phyloP scores from a whole-genome alignment of 2,113 vertebrate species.

The Eudyptes chrysolophus region DNA sequence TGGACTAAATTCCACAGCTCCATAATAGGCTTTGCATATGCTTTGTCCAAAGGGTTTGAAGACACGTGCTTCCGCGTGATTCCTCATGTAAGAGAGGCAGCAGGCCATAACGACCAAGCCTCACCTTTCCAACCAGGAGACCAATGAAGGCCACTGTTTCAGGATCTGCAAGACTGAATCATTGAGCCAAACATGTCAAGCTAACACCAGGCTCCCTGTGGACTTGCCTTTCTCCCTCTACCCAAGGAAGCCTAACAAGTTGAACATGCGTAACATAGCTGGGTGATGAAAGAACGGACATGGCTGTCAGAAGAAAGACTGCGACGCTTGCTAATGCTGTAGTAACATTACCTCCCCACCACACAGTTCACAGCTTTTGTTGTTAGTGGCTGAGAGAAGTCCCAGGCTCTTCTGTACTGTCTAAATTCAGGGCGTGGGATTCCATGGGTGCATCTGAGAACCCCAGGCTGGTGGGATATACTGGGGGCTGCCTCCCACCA shows the following conservation, averaged over 20 bases:
- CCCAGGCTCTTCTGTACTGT: background rate
- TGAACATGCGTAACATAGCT: rapidly evolving
- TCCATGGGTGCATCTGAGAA: background rate
- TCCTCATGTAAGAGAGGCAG: background rate
- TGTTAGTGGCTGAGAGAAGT: background rate
- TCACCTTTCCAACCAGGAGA: background rate
- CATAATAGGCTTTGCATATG: background rate
- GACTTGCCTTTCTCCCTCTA: background rate
- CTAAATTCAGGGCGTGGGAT: background rate
- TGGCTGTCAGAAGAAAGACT: background rate
- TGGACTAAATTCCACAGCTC: background rate
- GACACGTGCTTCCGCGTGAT: rapidly evolving
- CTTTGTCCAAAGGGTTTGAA: background rate
- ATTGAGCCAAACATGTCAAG: background rate
- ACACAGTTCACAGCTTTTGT: background rate
- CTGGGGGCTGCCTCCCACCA: background rate
- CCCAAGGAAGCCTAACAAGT: background rate
- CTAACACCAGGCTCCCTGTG: background rate
- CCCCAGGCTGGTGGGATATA: rapidly evolving
- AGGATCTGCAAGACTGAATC: background rate
- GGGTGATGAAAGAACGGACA: background rate
- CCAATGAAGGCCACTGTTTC: background rate
- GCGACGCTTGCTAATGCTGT: background rate
- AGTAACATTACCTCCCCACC: background rate
- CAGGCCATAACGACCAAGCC: background rate